phyloP scores from a whole-genome alignment of 2,888 invertebrate species.

The Dinocampus coccinellae region DNA sequence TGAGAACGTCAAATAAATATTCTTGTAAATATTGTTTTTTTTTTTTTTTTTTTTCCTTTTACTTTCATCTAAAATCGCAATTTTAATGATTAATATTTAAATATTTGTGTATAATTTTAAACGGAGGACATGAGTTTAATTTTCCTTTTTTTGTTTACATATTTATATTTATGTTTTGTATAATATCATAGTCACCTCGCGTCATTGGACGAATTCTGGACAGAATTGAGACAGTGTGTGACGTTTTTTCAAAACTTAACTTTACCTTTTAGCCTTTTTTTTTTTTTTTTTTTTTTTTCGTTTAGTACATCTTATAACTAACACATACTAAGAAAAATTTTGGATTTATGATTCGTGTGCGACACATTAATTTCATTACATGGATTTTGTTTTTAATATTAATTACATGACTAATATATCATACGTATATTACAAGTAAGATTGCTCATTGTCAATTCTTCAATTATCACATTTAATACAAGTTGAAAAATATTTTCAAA shows the following conservation, averaged over 20 bases:
- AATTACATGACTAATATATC: constrained; percentile 52
- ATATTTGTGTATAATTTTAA: constrained; percentile 35
- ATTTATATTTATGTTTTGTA: constrained; percentile 1
- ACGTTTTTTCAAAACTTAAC: constrained; percentile 40
- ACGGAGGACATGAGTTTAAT: constrained; percentile 20
- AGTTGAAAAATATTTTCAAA: constrained; percentile 70
- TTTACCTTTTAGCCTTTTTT: constrained; percentile 33
- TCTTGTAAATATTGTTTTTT: constrained; percentile 9
- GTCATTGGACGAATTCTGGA: constrained; percentile 61
- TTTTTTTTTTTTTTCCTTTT: constrained; percentile 36
- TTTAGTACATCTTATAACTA: constrained; percentile 45
- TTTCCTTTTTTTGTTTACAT: constrained; percentile 19
- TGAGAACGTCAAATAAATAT: constrained; percentile 19
- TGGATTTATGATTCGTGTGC: constrained; percentile 63
- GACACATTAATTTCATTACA: constrained; percentile 59
- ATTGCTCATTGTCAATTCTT: constrained; percentile 70
- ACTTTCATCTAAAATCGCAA: constrained; percentile 40
- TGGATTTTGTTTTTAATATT: constrained; percentile 51
- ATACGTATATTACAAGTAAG: constrained; percentile 66
- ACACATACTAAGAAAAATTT: constrained; percentile 56
- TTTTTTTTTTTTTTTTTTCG: constrained; percentile 32
- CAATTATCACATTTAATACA: constrained; percentile 69
- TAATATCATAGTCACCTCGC: constrained; percentile 49
- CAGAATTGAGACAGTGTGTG: constrained; percentile 59
- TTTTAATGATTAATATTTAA: too few species aligned